A percentile compares a stretch with the other conserved stretches of the same genome.
These are phyloP conservation scores for Campodea augens DNA, from an alignment of 1,140 invertebrate genomes.

Conservation along the genomic window DNA sequence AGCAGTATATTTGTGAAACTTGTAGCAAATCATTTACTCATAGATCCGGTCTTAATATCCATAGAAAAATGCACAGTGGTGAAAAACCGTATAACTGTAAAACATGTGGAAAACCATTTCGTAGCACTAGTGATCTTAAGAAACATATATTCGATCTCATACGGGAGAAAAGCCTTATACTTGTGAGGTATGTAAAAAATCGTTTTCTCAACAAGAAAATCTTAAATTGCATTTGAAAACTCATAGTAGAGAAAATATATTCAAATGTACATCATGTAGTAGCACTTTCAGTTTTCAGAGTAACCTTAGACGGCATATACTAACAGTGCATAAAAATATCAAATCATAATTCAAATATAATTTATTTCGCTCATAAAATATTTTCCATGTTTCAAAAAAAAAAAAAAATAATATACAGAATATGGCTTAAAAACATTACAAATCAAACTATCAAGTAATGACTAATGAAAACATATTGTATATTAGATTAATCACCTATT, in stretches of 20 bases:
- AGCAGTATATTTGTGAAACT: too few relatives aligned
- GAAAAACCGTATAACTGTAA: too few relatives aligned
- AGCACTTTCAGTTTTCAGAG: neutral
- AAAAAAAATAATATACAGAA: too few relatives aligned
- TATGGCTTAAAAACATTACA: too few relatives aligned
- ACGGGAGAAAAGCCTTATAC: too few relatives aligned
- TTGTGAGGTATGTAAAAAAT: too few relatives aligned
- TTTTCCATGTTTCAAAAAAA: neutral
- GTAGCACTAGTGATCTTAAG: neutral
- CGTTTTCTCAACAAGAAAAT: neutral
- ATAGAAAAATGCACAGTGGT: neutral
- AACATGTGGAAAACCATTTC: too few relatives aligned
- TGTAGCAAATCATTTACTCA: neutral
- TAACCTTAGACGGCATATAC: too few relatives aligned
- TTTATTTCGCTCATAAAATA: neutral
- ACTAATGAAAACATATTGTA: too few relatives aligned
- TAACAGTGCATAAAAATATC: neutral
- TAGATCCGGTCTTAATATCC: neutral
- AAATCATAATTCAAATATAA: neutral
- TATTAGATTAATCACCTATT: too few relatives aligned
- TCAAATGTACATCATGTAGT: neutral
- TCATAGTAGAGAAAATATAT: neutral
- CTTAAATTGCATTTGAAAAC: neutral
- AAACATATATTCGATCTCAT: neutral
- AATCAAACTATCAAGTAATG: too few relatives aligned